Evolutionary conservation across 2,888 invertebrate species (phyloP).

Genomic region (Drosophila yooni): DNA sequence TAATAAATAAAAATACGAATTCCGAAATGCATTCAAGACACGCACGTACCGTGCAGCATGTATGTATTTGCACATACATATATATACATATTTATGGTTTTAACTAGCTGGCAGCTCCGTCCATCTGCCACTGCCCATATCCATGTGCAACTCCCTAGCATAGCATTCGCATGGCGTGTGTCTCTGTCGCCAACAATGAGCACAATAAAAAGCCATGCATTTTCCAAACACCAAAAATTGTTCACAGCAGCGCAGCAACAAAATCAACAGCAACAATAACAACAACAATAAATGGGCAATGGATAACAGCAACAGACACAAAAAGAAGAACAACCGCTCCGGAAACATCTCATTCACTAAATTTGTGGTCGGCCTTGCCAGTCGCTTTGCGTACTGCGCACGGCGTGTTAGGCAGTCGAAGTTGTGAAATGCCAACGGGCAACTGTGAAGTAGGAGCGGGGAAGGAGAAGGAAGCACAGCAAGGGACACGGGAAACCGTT

Average conservation of each 20-base stretch:
- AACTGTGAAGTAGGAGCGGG: slow-evolving; percentile 24
- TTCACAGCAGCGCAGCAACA: slow-evolving; percentile 57
- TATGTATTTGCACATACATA: not conserved
- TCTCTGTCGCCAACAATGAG: slow-evolving; percentile 69
- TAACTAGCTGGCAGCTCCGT: slow-evolving; percentile 53
- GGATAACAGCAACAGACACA: slow-evolving; percentile 27
- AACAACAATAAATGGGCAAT: slow-evolving; percentile 26
- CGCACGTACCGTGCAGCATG: slow-evolving; percentile 23
- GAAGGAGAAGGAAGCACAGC: slow-evolving; percentile 7
- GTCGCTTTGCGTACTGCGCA: slow-evolving; percentile 43
- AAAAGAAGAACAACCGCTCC: slow-evolving; percentile 76
- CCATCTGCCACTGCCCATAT: slow-evolving; percentile 25
- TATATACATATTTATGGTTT: slow-evolving; percentile 5
- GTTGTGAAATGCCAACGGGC: slow-evolving; percentile 75
- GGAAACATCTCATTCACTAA: slow-evolving; percentile 83
- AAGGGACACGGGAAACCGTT: slow-evolving; percentile 7
- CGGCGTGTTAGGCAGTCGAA: slow-evolving; percentile 75
- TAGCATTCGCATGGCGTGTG: slow-evolving; percentile 57
- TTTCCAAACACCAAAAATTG: slow-evolving; percentile 81
- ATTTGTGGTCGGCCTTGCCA: slow-evolving; percentile 79
- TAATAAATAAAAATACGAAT: slow-evolving; percentile 70
- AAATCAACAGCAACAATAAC: slow-evolving; percentile 26
- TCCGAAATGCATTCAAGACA: slow-evolving; percentile 64
- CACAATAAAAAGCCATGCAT: slow-evolving; percentile 80
- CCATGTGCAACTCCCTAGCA: slow-evolving; percentile 21